Evolutionary conservation across 2,888 invertebrate species (phyloP).

Genomic region (Lasioglossum marginatum): DNA sequence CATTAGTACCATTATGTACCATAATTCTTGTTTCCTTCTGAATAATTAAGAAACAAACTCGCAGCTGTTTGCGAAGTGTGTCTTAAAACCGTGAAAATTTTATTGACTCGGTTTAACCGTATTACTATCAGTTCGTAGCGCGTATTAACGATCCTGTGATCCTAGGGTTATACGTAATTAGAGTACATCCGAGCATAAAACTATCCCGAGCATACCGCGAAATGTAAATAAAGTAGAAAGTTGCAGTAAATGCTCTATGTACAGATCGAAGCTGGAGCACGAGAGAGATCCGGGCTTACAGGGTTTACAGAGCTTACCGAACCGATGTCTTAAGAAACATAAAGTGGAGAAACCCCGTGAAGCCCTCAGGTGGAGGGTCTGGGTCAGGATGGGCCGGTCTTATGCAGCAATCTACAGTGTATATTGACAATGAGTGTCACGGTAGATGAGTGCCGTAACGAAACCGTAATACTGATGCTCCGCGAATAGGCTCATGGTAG

Average conservation of each 20-base stretch:
- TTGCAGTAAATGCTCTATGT: neutral
- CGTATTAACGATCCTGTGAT: neutral
- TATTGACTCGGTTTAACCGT: neutral
- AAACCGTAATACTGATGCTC: constrained; percentile 3
- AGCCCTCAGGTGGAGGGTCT: neutral
- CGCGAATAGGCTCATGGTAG: neutral
- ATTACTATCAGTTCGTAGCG: neutral
- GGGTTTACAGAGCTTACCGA: constrained; percentile 2
- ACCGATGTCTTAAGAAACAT: constrained; percentile 7
- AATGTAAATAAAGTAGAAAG: constrained; percentile 12
- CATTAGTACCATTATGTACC: neutral
- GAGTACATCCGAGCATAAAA: neutral
- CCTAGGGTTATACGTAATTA: neutral
- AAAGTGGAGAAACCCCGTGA: neutral
- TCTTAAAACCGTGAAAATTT: neutral
- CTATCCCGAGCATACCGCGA: neutral
- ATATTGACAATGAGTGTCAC: constrained; percentile 13
- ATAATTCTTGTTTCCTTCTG: neutral
- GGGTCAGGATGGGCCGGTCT: constrained; percentile 1
- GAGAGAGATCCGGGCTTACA: neutral
- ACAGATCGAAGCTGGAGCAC: neutral
- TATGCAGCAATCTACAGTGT: constrained; percentile 1
- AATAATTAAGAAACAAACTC: neutral
- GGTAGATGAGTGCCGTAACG: constrained; percentile 5
- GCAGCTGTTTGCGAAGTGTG: neutral